phyloP scores from a whole-genome alignment of 2,888 invertebrate species.

The Lysandra bellargus region DNA sequence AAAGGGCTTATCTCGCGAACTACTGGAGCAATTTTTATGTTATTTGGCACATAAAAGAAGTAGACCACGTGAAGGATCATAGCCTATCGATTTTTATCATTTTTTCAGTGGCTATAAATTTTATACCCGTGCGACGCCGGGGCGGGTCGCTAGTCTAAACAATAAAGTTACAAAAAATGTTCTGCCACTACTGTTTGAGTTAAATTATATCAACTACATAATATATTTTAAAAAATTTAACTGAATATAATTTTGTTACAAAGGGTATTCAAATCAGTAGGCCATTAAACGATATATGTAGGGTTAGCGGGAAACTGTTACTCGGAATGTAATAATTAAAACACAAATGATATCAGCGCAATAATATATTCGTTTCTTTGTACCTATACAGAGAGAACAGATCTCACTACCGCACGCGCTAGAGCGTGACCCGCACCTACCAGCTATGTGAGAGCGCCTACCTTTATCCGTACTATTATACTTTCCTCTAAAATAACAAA shows the following conservation, averaged over 20 bases:
- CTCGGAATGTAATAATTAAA: conserved; percentile 46
- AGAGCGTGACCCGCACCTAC: conserved; percentile 69
- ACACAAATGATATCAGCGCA: conserved; percentile 63
- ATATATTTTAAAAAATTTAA: too few species aligned
- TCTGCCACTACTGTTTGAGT: too few species aligned
- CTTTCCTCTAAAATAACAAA: conserved; percentile 72
- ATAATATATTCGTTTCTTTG: conserved; percentile 75
- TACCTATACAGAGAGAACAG: conserved; percentile 70
- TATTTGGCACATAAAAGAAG: too few species aligned
- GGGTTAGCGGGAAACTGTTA: not conserved
- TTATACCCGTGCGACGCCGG: too few species aligned
- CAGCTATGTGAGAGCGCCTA: conserved; percentile 69
- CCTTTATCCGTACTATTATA: conserved; percentile 65
- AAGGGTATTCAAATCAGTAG: not conserved
- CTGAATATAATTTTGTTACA: not conserved
- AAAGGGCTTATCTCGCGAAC: too few species aligned
- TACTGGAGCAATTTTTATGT: too few species aligned
- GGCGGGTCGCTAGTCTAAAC: too few species aligned
- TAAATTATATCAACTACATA: too few species aligned
- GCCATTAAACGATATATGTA: not conserved
- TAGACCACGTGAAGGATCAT: too few species aligned
- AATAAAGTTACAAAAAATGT: too few species aligned
- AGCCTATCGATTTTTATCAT: too few species aligned
- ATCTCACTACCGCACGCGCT: conserved; percentile 68
- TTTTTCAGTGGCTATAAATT: too few species aligned